Percentiles rank a stretch among this genome's conserved stretches.
Conservation (phyloP, 1,140 invertebrate species). For the Euglossa dilemma region DNA sequence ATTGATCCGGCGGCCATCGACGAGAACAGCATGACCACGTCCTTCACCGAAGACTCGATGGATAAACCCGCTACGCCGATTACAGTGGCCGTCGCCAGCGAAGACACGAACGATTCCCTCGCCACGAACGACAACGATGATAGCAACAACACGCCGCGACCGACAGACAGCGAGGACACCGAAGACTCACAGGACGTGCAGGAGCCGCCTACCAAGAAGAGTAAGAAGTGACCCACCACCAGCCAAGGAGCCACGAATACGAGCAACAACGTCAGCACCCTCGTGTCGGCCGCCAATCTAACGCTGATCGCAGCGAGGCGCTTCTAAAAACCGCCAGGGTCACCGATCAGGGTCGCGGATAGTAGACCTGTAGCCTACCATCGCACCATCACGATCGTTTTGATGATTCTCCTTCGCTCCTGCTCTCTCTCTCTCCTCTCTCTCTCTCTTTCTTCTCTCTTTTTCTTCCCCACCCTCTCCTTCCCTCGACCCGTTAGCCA, state of each 20-base stretch:
- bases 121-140: slow-evolving; percentile 77
- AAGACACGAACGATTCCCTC: slow-evolving; percentile 79
- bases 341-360: slow-evolving; percentile 59
- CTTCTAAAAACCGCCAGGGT: slow-evolving; percentile 68
- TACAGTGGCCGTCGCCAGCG: slow-evolving; percentile 73
- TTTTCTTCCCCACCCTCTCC: not conserved
- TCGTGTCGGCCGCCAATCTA: slow-evolving; percentile 74
- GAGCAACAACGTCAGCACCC: slow-evolving; percentile 71
- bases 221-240: slow-evolving; percentile 80
- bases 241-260: slow-evolving; percentile 55
- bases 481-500: not conserved
- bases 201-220: slow-evolving; percentile 80
- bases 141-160: slow-evolving; percentile 79
- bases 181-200: slow-evolving; percentile 79
- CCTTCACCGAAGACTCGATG: slow-evolving; percentile 88
- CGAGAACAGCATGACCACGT: slow-evolving; percentile 85
- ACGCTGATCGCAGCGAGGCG: slow-evolving; percentile 76
- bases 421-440: slow-evolving; percentile 32
- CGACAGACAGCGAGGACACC: slow-evolving; percentile 80
- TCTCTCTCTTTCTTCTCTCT: not conserved
- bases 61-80: slow-evolving; percentile 83
- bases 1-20: slow-evolving; percentile 79
- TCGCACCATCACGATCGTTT: slow-evolving; percentile 48
- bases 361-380: slow-evolving; percentile 54
- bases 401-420: slow-evolving; percentile 38